phyloP scores from a whole-genome alignment of 2,113 vertebrate genomes.

The Limanda limanda region DNA sequence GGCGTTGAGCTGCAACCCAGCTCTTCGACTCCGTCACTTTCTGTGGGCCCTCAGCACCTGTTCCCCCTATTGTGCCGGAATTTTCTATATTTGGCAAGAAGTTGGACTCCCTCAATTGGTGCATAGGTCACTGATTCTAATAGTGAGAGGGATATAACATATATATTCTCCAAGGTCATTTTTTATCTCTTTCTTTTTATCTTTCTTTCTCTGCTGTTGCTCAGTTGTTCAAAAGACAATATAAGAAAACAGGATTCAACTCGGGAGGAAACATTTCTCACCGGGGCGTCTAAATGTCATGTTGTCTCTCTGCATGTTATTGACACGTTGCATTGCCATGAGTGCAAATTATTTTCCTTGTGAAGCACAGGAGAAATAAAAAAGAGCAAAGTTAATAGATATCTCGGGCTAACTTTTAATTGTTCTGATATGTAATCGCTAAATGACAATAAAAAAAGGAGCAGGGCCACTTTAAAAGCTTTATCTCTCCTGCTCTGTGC shows the following conservation, averaged over 20 bases:
- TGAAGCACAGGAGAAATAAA: conserved; percentile 69
- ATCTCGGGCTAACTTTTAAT: conserved; percentile 80
- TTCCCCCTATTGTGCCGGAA: conserved; percentile 83
- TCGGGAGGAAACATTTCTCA: conserved; percentile 70
- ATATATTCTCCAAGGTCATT: conserved; percentile 24
- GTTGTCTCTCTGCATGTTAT: conserved; percentile 66
- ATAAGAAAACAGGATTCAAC: conserved; percentile 67
- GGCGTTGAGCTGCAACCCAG: conserved; percentile 75
- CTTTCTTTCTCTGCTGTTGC: not conserved
- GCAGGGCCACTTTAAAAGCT: conserved; percentile 79
- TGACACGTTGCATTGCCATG: conserved; percentile 64
- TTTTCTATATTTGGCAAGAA: conserved; percentile 87
- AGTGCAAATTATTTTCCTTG: conserved; percentile 63
- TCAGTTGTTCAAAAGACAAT: conserved; percentile 57
- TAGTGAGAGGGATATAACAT: conserved; percentile 43
- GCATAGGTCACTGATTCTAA: conserved; percentile 68
- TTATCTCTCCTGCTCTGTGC: conserved; percentile 81
- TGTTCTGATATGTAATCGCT: conserved; percentile 83
- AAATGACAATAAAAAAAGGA: conserved; percentile 81
- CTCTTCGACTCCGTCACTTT: conserved; percentile 73
- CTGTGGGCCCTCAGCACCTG: conserved; percentile 82
- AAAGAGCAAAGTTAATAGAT: conserved; percentile 80
- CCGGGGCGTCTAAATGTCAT: conserved; percentile 72
- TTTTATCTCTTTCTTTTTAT: conserved; percentile 20
- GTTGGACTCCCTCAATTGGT: conserved; percentile 69